A percentile compares a stretch with the other conserved stretches of the same genome.
Conservation (phyloP, 2,113 vertebrate genomes). For the Malaclemys terrapin region DNA sequence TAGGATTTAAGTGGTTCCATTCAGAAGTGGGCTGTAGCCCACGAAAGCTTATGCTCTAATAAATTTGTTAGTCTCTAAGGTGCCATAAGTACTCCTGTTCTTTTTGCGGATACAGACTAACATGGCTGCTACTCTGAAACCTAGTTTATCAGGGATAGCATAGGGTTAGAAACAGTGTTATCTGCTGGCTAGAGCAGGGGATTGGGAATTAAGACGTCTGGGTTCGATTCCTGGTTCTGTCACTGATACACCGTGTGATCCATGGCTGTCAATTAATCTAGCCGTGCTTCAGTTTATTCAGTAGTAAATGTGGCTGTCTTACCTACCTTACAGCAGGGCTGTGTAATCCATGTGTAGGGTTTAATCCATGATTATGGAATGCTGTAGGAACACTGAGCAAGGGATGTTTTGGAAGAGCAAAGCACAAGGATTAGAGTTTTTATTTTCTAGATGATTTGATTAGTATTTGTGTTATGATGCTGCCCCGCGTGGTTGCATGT, state of each 20-base stretch:
- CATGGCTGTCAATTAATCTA: background rate
- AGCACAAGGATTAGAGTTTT: background rate
- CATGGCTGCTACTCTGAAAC: too few species aligned
- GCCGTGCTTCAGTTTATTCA: background rate
- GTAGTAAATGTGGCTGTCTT: background rate
- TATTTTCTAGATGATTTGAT: background rate
- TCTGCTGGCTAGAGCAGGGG: background rate
- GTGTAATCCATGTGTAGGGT: background rate
- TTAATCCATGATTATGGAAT: background rate
- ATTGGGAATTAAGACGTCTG: background rate
- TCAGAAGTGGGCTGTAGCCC: too few species aligned
- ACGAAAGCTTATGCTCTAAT: too few species aligned
- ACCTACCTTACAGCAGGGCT: background rate
- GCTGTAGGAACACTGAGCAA: background rate
- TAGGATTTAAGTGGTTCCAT: too few species aligned
- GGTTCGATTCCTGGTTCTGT: background rate
- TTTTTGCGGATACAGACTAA: too few species aligned
- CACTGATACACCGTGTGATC: background rate
- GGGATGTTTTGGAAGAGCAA: background rate
- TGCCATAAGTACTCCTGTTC: too few species aligned
- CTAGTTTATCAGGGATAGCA: background rate
- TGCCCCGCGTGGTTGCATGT: background rate
- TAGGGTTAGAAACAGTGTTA: background rate
- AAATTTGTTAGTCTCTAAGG: too few species aligned
- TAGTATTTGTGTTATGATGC: background rate